These are phyloP conservation scores for Euphydryas editha DNA, from an alignment of 2,888 invertebrate species.

Conservation along the genomic window DNA sequence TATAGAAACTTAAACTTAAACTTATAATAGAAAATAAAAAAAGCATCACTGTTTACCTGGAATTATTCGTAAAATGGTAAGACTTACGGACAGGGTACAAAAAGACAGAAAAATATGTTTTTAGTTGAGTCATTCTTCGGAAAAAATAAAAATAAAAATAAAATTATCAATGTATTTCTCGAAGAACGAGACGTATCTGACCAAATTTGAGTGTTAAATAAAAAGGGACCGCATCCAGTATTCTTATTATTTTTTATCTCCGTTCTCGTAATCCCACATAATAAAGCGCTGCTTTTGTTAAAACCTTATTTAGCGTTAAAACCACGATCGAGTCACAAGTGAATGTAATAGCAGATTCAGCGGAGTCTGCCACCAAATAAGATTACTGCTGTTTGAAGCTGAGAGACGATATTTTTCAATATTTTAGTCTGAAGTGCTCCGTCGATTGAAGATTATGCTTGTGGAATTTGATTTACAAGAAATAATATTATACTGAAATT, in stretches of 20 bases:
- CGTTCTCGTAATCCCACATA: constrained; percentile 27
- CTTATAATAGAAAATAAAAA: too few relatives aligned
- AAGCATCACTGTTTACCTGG: too few relatives aligned
- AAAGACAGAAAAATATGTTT: too few relatives aligned
- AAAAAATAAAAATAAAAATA: not conserved
- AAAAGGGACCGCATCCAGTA: constrained; percentile 12
- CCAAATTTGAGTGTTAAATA: not conserved
- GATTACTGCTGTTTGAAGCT: constrained; percentile 11
- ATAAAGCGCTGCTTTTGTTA: constrained; percentile 30
- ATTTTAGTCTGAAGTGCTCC: constrained; percentile 16
- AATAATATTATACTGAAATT: too few relatives aligned
- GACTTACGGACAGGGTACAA: too few relatives aligned
- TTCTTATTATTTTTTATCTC: constrained; percentile 18
- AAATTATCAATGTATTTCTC: not conserved
- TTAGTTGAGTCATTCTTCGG: too few relatives aligned
- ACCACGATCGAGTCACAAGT: constrained; percentile 20
- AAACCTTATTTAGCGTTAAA: constrained; percentile 33
- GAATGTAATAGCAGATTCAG: constrained; percentile 15
- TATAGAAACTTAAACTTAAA: too few relatives aligned
- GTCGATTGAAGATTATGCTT: constrained; percentile 2
- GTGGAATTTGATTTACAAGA: not conserved
- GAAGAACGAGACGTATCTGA: not conserved
- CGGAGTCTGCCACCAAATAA: constrained; percentile 21
- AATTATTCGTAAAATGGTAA: too few relatives aligned
- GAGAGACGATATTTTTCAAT: constrained; percentile 25